Evolutionary conservation across 2,797 vertebrate genomes (phyloP).

Genomic region (Gadopsis bispinosus): DNA sequence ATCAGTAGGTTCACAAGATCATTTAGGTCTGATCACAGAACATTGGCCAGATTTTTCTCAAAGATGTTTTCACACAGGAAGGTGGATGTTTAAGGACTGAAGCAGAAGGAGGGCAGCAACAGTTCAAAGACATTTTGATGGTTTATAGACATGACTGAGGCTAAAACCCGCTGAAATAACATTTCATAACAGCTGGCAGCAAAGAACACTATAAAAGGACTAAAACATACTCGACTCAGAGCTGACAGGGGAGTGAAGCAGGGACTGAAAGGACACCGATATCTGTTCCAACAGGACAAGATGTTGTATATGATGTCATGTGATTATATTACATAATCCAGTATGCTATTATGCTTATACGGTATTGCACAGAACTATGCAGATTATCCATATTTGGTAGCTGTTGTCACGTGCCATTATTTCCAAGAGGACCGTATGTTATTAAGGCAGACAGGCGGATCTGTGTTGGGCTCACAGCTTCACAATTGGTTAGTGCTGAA

Average conservation of each 20-base stretch:
- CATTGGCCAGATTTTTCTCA: conserved; percentile 23
- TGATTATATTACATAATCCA: neutral
- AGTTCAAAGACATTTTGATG: conserved; percentile 36
- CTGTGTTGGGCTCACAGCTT: neutral
- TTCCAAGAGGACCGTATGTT: too few relatives aligned
- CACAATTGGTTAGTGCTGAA: neutral
- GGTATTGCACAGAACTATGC: neutral
- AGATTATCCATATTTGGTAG: neutral
- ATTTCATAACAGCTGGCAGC: neutral
- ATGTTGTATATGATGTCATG: neutral
- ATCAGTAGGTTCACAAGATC: conserved; percentile 24
- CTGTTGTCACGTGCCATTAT: neutral
- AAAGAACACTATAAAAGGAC: conserved; percentile 5
- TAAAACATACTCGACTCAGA: conserved; percentile 1
- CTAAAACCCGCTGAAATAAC: neutral
- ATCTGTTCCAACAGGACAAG: neutral
- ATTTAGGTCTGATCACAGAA: conserved; percentile 57
- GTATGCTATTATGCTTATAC: neutral
- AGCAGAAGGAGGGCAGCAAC: conserved; percentile 17
- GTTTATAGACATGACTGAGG: conserved; percentile 24
- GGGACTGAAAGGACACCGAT: neutral
- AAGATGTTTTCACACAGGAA: conserved; percentile 24
- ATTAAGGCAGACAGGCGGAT: neutral
- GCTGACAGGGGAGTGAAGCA: neutral
- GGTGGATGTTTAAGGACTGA: conserved; percentile 28